Percentiles rank a stretch among this genome's conserved stretches.
phyloP scores from a whole-genome alignment of 2,888 invertebrate genomes.

The Diarsia brunnea region DNA sequence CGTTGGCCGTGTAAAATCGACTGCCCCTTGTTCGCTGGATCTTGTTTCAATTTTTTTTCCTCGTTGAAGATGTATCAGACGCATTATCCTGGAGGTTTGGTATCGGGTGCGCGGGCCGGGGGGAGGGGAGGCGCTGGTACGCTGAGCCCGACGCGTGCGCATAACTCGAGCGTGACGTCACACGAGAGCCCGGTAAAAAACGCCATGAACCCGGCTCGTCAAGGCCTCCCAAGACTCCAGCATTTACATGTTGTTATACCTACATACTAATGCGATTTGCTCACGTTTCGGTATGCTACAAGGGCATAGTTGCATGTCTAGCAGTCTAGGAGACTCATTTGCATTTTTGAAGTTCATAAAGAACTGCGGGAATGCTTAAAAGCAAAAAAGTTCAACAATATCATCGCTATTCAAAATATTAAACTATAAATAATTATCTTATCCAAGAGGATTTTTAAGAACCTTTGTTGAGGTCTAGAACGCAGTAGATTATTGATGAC shows the following conservation, averaged over 20 bases:
- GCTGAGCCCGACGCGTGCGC: conserved; percentile 81
- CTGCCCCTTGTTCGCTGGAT: conserved; percentile 81
- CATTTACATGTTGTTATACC: conserved; percentile 80
- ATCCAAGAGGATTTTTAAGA: background rate
- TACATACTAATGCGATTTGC: conserved; percentile 75
- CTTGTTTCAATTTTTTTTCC: conserved; percentile 85
- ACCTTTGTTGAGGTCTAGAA: background rate
- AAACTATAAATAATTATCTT: background rate
- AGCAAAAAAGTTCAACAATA: conserved; percentile 16
- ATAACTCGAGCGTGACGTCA: conserved; percentile 88
- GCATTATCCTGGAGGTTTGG: conserved; percentile 87
- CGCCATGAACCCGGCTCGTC: conserved; percentile 86
- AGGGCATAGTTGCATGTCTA: conserved; percentile 62
- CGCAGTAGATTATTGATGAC: background rate
- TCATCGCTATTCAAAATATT: conserved; percentile 15
- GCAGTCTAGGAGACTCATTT: conserved; percentile 59
- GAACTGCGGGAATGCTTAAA: conserved; percentile 27
- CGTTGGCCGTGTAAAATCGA: conserved; percentile 84
- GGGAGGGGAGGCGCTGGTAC: conserved; percentile 59
- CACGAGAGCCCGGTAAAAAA: conserved; percentile 84
- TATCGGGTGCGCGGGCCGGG: conserved; percentile 76
- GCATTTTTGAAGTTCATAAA: conserved; percentile 47
- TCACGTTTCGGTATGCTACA: conserved; percentile 71
- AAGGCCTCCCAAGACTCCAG: conserved; percentile 83
- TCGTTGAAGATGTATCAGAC: conserved; percentile 87